A percentile compares a stretch with the other conserved stretches of the same genome.
Conservation (phyloP, 1,140 invertebrate species). For the Drosophila pallidifrons region DNA sequence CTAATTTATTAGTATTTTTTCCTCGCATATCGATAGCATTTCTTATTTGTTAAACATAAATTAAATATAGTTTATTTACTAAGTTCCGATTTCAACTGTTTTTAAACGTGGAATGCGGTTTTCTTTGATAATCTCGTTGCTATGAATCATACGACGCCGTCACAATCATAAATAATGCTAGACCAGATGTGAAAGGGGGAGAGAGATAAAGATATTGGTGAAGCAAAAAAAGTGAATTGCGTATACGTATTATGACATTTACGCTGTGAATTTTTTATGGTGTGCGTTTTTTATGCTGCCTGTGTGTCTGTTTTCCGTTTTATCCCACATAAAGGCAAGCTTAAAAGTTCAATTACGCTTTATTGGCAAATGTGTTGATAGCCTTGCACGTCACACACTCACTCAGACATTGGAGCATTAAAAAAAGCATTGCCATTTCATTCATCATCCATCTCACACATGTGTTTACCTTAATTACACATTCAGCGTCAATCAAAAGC, state of each 20-base stretch:
- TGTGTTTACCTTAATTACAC: constrained; percentile 52
- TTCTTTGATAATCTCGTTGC: constrained; percentile 51
- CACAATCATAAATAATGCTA: constrained; percentile 34
- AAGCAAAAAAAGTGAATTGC: neutral
- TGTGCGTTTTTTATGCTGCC: neutral
- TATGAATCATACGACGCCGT: constrained; percentile 43
- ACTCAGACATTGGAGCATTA: neutral
- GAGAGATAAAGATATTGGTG: neutral
- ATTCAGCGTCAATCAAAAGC: constrained; percentile 65
- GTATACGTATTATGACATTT: constrained; percentile 4
- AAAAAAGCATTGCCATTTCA: too few species aligned
- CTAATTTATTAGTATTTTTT: too few species aligned
- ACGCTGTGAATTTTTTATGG: constrained; percentile 14
- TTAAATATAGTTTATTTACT: too few species aligned
- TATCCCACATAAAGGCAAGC: constrained; percentile 13
- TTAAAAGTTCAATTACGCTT: constrained; percentile 24
- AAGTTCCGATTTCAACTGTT: neutral
- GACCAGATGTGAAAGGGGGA: neutral
- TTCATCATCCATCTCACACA: constrained; percentile 23
- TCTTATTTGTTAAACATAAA: too few species aligned
- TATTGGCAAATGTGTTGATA: constrained; percentile 13
- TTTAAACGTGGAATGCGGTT: constrained; percentile 5
- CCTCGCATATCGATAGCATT: too few species aligned
- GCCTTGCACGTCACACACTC: constrained; percentile 2
- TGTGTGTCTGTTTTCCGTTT: neutral